Conservation (phyloP, 2,113 vertebrate genomes). For the Chaetura pelagica region DNA sequence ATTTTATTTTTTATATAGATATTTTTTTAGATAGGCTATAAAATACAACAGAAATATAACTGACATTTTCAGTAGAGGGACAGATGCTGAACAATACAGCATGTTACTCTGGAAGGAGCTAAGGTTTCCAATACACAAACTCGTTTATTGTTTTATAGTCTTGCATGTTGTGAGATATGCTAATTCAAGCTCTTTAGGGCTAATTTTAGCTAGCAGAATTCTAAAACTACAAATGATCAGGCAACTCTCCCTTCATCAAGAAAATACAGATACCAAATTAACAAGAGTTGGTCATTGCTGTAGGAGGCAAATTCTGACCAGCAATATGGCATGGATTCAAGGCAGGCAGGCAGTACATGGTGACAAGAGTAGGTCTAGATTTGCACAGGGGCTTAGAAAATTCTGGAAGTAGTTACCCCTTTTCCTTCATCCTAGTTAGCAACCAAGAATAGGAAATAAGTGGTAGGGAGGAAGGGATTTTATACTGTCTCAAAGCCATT, state of each 20-base stretch:
- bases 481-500: not conserved
- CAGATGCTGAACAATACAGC: not conserved
- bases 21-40: not conserved
- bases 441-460: not conserved
- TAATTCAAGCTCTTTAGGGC: not conserved
- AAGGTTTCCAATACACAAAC: not conserved
- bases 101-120: rapidly evolving
- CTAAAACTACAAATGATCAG: not conserved
- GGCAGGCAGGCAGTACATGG: not conserved
- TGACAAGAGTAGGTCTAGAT: not conserved
- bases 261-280: not conserved
- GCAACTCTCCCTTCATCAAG: not conserved
- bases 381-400: not conserved
- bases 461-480: not conserved
- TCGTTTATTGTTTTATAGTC: not conserved
- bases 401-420: not conserved
- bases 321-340: not conserved
- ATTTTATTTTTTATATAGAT: not conserved
- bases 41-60: not conserved
- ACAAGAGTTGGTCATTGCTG: not conserved
- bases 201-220: not conserved
- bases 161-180: not conserved
- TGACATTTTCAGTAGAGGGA: not conserved
- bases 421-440: not conserved
- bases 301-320: not conserved